phyloP scores from a whole-genome alignment of 2,888 invertebrate genomes.

The Sphinx pinastri region DNA sequence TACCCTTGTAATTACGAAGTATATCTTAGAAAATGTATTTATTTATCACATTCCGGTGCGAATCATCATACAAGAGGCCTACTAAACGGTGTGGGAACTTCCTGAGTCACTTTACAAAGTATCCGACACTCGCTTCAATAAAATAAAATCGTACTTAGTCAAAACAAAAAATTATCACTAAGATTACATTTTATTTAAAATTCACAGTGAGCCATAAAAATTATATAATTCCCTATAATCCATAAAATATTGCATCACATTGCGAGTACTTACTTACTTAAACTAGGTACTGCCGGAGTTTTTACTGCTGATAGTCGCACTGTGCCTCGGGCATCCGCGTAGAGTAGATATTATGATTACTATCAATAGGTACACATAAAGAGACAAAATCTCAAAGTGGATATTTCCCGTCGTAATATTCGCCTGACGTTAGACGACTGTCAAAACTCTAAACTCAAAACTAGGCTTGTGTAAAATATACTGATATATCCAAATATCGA shows the following conservation, averaged over 20 bases:
- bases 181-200: background rate
- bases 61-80: background rate
- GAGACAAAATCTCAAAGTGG: background rate
- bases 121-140: too few species aligned
- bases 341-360: background rate
- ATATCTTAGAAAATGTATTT: too few species aligned
- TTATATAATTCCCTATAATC: constrained; percentile 60
- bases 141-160: too few species aligned
- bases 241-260: constrained; percentile 65
- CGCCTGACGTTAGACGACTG: constrained; percentile 5
- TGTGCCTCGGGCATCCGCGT: background rate
- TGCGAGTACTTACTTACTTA: constrained; percentile 31
- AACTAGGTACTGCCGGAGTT: background rate
- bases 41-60: background rate
- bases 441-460: background rate
- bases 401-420: background rate
- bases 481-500: too few species aligned
- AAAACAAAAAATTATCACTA: too few species aligned
- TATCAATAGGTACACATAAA: background rate
- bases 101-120: background rate
- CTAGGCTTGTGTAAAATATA: too few species aligned
- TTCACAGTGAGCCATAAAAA: constrained; percentile 34
- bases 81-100: background rate
- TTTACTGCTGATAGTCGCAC: background rate
- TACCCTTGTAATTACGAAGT: too few species aligned